Conservation (phyloP, 2,888 invertebrate genomes). For the Sinodicranocentrus sp. region DNA sequence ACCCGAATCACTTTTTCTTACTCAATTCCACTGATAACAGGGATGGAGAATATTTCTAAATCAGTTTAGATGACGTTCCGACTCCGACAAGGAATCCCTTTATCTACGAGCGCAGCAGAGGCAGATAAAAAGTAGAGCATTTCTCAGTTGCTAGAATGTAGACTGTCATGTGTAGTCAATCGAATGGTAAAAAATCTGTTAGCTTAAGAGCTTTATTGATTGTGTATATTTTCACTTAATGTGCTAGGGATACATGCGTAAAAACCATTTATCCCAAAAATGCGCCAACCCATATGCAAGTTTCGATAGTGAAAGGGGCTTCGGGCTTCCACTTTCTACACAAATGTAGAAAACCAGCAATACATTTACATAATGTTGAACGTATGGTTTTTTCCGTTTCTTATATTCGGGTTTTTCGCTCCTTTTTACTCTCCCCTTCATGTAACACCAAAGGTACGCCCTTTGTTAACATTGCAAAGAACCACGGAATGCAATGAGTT, state of each 20-base stretch:
- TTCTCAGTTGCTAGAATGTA: too few relatives aligned
- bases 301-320: not conserved
- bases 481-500: not conserved
- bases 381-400: not conserved
- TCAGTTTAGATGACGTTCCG: too few relatives aligned
- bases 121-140: not conserved
- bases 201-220: constrained; percentile 18
- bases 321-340: not conserved
- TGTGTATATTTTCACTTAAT: too few relatives aligned
- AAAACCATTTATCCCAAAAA: not conserved
- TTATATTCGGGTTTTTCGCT: not conserved
- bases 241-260: too few relatives aligned
- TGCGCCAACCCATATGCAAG: not conserved
- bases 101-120: constrained; percentile 4
- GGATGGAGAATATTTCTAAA: too few relatives aligned
- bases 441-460: constrained; percentile 10
- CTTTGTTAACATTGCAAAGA: not conserved
- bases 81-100: too few relatives aligned
- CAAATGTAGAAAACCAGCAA: not conserved
- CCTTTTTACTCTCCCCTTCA: not conserved
- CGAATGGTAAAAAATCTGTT: constrained; percentile 15
- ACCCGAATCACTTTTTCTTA: too few relatives aligned
- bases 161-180: not conserved
- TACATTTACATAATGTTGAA: not conserved
- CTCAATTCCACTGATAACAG: too few relatives aligned